phyloP scores from a whole-genome alignment of 1,140 invertebrate genomes.

The Varroa destructor region DNA sequence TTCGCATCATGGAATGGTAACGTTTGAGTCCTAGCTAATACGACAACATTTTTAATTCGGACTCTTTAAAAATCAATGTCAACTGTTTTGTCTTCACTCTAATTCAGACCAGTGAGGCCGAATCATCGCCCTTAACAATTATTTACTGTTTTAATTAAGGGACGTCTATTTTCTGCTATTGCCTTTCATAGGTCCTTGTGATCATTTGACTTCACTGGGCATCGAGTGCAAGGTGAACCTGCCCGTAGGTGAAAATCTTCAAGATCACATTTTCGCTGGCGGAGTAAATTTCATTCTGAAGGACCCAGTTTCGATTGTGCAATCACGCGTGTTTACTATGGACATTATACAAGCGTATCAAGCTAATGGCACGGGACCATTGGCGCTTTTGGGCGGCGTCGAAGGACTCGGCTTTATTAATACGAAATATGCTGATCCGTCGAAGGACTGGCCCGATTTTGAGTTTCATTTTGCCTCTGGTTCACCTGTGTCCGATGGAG shows the following conservation, averaged over 20 bases:
- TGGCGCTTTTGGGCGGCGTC: constrained; percentile 42
- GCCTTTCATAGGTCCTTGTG: constrained; percentile 28
- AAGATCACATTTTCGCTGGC: constrained; percentile 40
- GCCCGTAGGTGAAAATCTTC: constrained; percentile 69
- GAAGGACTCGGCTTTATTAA: constrained; percentile 70
- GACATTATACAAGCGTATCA: constrained; percentile 27
- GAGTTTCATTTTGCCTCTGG: constrained; percentile 54
- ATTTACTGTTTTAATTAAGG: too few species aligned
- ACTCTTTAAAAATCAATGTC: too few species aligned
- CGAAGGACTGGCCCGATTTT: constrained; percentile 58
- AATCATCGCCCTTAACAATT: too few species aligned
- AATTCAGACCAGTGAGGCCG: too few species aligned
- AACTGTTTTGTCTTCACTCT: too few species aligned
- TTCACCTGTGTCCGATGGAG: constrained; percentile 33
- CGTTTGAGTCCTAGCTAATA: too few species aligned
- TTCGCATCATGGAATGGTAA: too few species aligned
- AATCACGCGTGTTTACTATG: constrained; percentile 34
- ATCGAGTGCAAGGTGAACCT: constrained; percentile 48
- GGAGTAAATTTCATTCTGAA: constrained; percentile 36
- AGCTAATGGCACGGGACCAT: constrained; percentile 35
- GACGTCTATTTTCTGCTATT: too few species aligned
- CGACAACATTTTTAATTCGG: too few species aligned
- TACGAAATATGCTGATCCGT: constrained; percentile 58
- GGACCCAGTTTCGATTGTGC: constrained; percentile 34
- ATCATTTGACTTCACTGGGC: constrained; percentile 31